These are phyloP conservation scores for Oplegnathus fasciatus DNA, from an alignment of 2,113 vertebrate species.

Conservation along the genomic window DNA sequence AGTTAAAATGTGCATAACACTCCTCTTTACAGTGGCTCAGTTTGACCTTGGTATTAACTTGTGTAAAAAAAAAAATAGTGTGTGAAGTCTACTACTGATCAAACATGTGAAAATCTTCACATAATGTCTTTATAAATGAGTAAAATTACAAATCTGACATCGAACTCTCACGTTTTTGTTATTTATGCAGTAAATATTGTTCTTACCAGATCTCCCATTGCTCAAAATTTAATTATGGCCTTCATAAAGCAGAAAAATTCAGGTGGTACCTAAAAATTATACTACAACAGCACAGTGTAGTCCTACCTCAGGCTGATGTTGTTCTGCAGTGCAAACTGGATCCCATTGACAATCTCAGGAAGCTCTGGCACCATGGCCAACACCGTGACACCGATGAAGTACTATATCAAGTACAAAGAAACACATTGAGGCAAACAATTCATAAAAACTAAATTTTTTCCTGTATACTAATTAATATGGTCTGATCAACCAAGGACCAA, in stretches of 20 bases:
- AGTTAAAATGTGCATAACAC: not conserved
- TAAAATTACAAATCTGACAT: slow-evolving; percentile 1
- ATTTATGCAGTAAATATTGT: not conserved
- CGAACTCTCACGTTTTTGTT: not conserved
- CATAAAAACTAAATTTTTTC: not conserved
- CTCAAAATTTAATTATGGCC: not conserved
- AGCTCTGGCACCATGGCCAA: slow-evolving; percentile 92
- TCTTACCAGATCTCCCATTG: not conserved
- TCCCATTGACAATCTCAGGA: slow-evolving; percentile 91
- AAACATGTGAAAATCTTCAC: not conserved
- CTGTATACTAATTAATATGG: not conserved
- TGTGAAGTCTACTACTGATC: not conserved
- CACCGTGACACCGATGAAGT: slow-evolving; percentile 91
- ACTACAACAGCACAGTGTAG: not conserved
- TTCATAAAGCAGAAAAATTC: not conserved
- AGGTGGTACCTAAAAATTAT: not conserved
- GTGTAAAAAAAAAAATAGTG: not conserved
- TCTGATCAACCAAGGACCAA: not conserved
- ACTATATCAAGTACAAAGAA: slow-evolving; percentile 77
- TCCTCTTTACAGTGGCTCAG: not conserved
- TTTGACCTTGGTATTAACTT: not conserved
- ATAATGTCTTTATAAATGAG: not conserved
- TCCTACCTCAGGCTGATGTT: slow-evolving; percentile 91
- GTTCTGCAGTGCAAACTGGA: slow-evolving; percentile 93
- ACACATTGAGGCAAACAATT: not conserved